Evolutionary conservation across 2,797 vertebrate species (phyloP), one percentile per base, ranked within the genome.

Genomic region (Cephalopachus bancanus): DNA sequence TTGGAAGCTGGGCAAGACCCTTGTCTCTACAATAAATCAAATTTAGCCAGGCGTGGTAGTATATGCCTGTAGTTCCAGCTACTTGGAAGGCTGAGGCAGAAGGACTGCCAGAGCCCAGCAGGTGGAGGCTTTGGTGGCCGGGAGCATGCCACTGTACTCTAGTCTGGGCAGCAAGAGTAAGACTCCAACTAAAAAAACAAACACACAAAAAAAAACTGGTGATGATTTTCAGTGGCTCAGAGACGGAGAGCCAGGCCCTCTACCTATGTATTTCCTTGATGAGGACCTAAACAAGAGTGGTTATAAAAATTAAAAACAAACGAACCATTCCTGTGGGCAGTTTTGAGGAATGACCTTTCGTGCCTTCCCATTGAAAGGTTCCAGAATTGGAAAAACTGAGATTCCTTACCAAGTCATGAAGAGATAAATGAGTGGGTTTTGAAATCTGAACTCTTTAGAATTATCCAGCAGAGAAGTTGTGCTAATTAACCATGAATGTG

Each of bases 341-440:
- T 88, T 60, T 55, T 3, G 17, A 15, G 62, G 30, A 87, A 55
- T 74, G 53, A 17, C 67, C 17, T 69, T 78, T 92, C 26, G 57
- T 84, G 51, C 22, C 49, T 64, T 78, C 49, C 33, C 33, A 22
- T 69, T 62, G 28, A 71, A 94, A 78, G 30, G 1, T 74, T 65
- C 75, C 91, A 92, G 57, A 89, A 76, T 51, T 83, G 51, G 91
- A 89, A 83, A 86, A 95, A 64, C 71, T 51, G 14, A 44, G 20
- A 28, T 4, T 57, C 55, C 53, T 74, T 71, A 16, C 28, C 67
- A 44, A n/a, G 30, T 92, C 30, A 15, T 19, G 22, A 80, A 91
- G 37, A 80, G 94, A 16, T 91, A 5, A 92, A 26, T 20, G 24
- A 74, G 53, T 62, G 3, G 26, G 2, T 33, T 62, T 95, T 86